Evolutionary conservation across 1,140 invertebrate species (phyloP).

Genomic region (Drosophila littoralis): DNA sequence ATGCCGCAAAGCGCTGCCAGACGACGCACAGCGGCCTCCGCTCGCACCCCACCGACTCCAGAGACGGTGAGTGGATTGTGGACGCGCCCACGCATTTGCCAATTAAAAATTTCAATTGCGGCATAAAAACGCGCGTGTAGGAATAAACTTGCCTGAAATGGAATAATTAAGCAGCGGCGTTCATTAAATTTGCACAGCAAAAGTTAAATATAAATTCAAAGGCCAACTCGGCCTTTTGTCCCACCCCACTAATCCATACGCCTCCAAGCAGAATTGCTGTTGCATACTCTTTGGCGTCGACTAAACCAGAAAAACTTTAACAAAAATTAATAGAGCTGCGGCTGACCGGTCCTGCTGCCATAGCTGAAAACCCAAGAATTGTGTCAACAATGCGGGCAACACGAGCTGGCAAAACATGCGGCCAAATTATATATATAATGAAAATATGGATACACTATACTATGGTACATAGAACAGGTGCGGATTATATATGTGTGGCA

Average conservation of each 20-base stretch:
- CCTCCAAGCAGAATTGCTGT: background rate
- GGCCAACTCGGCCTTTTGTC: conserved; percentile 8
- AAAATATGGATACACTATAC: conserved; percentile 5
- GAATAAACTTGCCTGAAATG: conserved; percentile 77
- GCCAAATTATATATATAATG: conserved; percentile 52
- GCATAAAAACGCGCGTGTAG: conserved; percentile 79
- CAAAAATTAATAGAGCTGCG: conserved; percentile 55
- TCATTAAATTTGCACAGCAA: conserved; percentile 68
- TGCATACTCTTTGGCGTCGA: conserved; percentile 27
- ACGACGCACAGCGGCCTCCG: conserved; percentile 23
- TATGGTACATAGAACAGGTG: conserved; percentile 41
- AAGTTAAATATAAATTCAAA: conserved; percentile 70
- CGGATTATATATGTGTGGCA: conserved; percentile 46
- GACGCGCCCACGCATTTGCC: conserved; percentile 80
- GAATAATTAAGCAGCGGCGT: conserved; percentile 78
- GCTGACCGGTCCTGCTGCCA: conserved; percentile 15
- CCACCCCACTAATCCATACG: conserved; percentile 8
- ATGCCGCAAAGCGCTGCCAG: conserved; percentile 70
- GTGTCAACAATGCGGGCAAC: conserved; percentile 30
- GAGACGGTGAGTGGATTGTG: conserved; percentile 65
- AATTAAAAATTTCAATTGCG: conserved; percentile 82
- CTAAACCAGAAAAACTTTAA: conserved; percentile 31
- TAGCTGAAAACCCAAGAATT: conserved; percentile 13
- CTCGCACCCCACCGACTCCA: background rate
- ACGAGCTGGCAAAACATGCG: conserved; percentile 21